Conservation (phyloP, 2,888 invertebrate genomes). For the Magallana nippona region DNA sequence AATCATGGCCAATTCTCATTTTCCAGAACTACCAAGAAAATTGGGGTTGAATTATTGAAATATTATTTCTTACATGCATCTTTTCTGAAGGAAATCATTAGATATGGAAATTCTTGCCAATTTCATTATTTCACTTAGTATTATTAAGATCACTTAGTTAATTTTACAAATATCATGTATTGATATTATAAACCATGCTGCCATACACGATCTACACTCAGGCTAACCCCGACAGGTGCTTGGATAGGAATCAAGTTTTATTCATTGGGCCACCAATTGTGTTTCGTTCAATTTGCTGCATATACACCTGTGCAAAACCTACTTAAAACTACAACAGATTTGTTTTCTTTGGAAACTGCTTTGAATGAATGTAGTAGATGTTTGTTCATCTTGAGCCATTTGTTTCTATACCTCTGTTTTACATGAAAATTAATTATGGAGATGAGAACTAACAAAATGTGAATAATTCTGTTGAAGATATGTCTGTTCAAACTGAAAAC, state of each 20-base stretch:
- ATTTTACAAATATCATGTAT: neutral
- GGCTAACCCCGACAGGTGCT: slow-evolving; percentile 2
- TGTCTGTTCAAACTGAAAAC: neutral
- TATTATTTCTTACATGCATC: neutral
- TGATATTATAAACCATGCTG: slow-evolving; percentile 18
- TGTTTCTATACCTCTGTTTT: too few species aligned
- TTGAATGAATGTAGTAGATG: neutral
- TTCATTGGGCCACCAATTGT: slow-evolving; percentile 20
- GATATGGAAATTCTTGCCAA: slow-evolving; percentile 9
- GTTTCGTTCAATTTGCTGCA: neutral
- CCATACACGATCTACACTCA: slow-evolving; percentile 22
- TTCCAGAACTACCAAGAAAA: too few species aligned
- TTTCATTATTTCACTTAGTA: neutral
- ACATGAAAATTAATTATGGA: too few species aligned
- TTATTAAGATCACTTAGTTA: neutral
- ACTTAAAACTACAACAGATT: neutral
- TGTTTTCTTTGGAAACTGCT: neutral
- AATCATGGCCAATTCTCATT: too few species aligned
- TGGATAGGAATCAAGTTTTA: neutral
- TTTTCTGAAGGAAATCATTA: neutral
- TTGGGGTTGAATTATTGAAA: neutral
- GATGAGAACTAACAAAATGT: too few species aligned
- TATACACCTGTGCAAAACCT: neutral
- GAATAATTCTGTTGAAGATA: neutral
- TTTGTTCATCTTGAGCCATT: too few species aligned